Evolutionary conservation across 2,113 vertebrate species (phyloP).

Genomic region (Eulemur macaco): DNA sequence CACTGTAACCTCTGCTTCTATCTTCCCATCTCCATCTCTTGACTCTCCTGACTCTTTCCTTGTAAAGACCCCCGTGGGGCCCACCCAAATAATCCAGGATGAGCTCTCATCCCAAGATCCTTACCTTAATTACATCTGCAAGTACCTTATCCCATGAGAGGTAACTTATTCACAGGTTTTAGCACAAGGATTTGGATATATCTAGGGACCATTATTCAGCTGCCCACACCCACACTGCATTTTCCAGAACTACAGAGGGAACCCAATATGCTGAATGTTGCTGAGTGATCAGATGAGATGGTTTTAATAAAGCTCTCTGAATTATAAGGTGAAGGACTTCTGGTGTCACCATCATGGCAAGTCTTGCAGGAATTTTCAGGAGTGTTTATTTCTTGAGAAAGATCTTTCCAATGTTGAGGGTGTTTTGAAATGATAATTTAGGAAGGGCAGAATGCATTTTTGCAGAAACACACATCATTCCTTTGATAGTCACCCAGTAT

Average conservation of each 20-base stretch:
- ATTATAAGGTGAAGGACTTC: not conserved
- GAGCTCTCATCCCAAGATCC: not conserved
- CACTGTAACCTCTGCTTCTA: not conserved
- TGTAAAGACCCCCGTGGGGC: too few relatives aligned
- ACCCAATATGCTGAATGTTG: not conserved
- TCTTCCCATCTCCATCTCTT: not conserved
- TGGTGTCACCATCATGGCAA: not conserved
- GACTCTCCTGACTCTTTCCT: not conserved
- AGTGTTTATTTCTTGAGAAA: not conserved
- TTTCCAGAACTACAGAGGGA: not conserved
- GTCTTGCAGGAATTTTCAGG: not conserved
- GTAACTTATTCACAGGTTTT: not conserved
- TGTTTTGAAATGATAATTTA: not conserved
- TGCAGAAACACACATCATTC: not conserved
- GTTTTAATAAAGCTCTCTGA: not conserved
- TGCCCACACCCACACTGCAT: not conserved
- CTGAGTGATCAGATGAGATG: not conserved
- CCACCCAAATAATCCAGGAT: not conserved
- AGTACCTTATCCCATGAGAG: not conserved
- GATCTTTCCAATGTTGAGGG: not conserved
- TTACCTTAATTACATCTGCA: not conserved
- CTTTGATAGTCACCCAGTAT: not conserved
- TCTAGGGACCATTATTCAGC: not conserved
- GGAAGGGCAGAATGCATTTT: not conserved
- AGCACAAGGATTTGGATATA: not conserved